Percentiles rank a stretch among this genome's conserved stretches.
phyloP scores from a whole-genome alignment of 2,888 invertebrate species.

The Corbicula japonica region DNA sequence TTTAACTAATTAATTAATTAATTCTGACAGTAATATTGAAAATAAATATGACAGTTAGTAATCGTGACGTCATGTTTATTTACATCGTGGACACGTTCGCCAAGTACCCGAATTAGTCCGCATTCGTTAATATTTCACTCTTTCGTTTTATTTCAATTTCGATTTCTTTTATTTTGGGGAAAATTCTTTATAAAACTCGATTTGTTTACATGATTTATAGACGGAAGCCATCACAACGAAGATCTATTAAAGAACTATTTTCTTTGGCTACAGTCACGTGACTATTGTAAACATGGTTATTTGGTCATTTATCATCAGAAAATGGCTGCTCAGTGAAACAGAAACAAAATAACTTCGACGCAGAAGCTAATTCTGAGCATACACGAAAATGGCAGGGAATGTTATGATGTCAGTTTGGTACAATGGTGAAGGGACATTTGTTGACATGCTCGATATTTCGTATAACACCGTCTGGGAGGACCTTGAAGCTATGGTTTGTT shows the following conservation, averaged over 20 bases:
- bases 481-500: slow-evolving; percentile 68
- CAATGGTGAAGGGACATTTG: slow-evolving; percentile 54
- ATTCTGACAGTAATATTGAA: too few relatives aligned
- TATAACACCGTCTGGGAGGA: slow-evolving; percentile 66
- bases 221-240: too few relatives aligned
- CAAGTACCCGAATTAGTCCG: slow-evolving; percentile 28
- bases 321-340: slow-evolving; percentile 51
- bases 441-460: slow-evolving; percentile 63
- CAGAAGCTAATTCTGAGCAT: slow-evolving; percentile 12
- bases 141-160: not conserved
- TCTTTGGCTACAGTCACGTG: slow-evolving; percentile 51
- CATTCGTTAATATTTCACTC: not conserved
- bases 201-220: too few relatives aligned
- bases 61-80: slow-evolving; percentile 55
- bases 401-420: slow-evolving; percentile 49
- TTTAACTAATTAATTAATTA: too few relatives aligned
- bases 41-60: slow-evolving; percentile 21
- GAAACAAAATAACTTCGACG: slow-evolving; percentile 23
- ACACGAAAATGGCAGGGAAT: slow-evolving; percentile 39
- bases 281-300: slow-evolving; percentile 55
- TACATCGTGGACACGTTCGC: slow-evolving; percentile 41
- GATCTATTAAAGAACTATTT: slow-evolving; percentile 33
- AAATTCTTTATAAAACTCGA: too few relatives aligned
- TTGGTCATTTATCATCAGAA: slow-evolving; percentile 56
- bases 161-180: too few relatives aligned